A percentile compares a stretch with the other conserved stretches of the same genome.
Conservation (phyloP, 2,888 invertebrate genomes). For the Lucinisca nassula region DNA sequence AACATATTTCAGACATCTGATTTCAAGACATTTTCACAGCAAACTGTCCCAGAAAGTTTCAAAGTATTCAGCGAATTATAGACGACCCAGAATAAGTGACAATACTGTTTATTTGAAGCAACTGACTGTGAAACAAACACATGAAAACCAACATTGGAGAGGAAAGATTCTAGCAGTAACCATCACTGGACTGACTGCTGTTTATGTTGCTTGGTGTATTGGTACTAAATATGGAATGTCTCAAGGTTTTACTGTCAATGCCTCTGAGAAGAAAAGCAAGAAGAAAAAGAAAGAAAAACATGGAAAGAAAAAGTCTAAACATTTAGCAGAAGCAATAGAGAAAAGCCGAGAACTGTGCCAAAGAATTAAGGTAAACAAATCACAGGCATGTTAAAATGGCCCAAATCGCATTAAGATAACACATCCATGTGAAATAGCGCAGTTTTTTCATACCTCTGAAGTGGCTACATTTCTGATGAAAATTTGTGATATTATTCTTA, state of each 20-base stretch:
- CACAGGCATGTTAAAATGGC: too few species aligned
- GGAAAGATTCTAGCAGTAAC: neutral
- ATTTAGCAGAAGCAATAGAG: conserved; percentile 58
- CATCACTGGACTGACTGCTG: neutral
- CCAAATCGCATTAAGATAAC: too few species aligned
- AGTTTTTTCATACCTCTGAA: too few species aligned
- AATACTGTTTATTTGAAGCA: too few species aligned
- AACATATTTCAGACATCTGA: neutral
- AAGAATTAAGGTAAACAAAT: conserved; percentile 75
- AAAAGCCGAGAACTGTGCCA: conserved; percentile 67
- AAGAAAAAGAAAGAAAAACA: neutral
- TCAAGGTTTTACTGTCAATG: neutral
- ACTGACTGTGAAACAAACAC: too few species aligned
- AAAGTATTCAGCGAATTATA: neutral
- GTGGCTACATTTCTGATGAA: too few species aligned
- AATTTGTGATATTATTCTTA: too few species aligned
- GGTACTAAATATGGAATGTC: neutral
- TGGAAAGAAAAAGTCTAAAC: conserved; percentile 1
- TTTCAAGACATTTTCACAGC: neutral
- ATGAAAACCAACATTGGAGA: neutral
- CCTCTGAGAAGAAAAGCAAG: neutral
- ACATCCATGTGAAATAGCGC: too few species aligned
- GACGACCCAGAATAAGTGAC: neutral
- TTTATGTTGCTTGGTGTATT: neutral
- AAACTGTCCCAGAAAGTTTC: neutral